Evolutionary conservation across 2,797 vertebrate genomes (phyloP), one percentile per base, ranked within the genome.

Genomic region (Toxotes lorentzi): DNA sequence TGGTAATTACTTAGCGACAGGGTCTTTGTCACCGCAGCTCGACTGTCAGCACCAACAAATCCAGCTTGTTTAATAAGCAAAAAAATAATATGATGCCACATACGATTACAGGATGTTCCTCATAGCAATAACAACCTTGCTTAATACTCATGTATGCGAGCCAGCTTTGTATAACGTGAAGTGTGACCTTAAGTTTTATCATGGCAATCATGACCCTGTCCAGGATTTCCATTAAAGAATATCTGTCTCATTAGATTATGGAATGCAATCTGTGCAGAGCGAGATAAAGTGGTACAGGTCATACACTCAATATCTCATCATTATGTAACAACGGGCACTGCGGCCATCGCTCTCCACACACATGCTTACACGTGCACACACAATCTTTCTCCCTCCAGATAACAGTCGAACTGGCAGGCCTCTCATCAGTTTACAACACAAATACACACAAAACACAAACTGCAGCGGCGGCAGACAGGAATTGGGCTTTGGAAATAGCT

Each of bases 241-340:
- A 88, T 91, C 90, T 90, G 90, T 90, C 91, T 93, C 85, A 91
- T 94, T 93, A 91, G 90, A 91, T 94, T 93, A 90, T 85, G 78
- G 84, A 91, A 93, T 87, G 89, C 90, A 92, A 91, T 91, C 90
- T 91, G 89, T 81, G 79, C 80, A 73, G 63, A 73, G 70, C 53
- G 82, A 89, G 91, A 93, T 93, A 92, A 91, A 92, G 84, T 85
- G 86, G 76, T 83, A 82, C 79, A 54, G 92, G 88, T 92, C 92
- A 90, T 78, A 89, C 86, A 91, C 89, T 93, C 92, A 86, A 93
- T 93, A 92, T 87, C 87, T 89, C 83, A 87, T 89, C 79, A 81
- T 94, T 93, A 93, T 85, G 89, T 92, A 93, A 92, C 90, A 83
- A 88, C 67, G 23, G 74, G 56, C 65, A 80, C 69, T n/a, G 51